A percentile compares a stretch with the other conserved stretches of the same genome.
Evolutionary conservation across 1,140 invertebrate genomes (phyloP).

Genomic region (Aricia agestis): DNA sequence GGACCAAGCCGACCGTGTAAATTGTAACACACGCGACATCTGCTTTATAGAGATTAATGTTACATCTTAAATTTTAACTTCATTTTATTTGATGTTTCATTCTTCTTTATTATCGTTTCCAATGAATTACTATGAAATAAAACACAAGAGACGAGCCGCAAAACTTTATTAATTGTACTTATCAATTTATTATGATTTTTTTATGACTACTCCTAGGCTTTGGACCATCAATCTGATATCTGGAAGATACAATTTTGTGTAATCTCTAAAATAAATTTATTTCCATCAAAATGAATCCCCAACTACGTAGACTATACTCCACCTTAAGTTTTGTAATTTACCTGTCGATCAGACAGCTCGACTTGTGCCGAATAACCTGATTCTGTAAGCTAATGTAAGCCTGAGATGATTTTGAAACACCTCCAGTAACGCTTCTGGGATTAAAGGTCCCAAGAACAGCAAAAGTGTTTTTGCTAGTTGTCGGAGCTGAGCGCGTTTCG

Average conservation of each 20-base stretch:
- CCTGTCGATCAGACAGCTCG: not conserved
- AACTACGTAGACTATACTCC: not conserved
- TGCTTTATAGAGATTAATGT: not conserved
- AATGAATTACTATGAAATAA: too few species aligned
- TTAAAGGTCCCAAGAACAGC: constrained; percentile 44
- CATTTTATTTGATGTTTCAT: not conserved
- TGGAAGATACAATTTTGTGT: too few species aligned
- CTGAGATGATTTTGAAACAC: constrained; percentile 21
- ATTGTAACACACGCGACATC: not conserved
- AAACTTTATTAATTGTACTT: too few species aligned
- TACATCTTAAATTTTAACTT: not conserved
- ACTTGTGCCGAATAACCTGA: not conserved
- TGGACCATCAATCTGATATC: too few species aligned
- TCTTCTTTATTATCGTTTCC: not conserved
- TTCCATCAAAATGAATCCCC: too few species aligned
- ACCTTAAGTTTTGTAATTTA: not conserved
- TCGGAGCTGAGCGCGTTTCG: constrained; percentile 38
- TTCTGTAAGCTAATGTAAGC: not conserved
- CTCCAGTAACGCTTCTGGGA: constrained; percentile 26
- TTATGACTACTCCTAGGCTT: too few species aligned
- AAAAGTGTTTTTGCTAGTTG: constrained; percentile 36
- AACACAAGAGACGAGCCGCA: too few species aligned
- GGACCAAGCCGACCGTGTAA: not conserved
- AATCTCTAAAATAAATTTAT: too few species aligned
- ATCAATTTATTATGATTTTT: too few species aligned